Conservation (phyloP, 2,113 vertebrate genomes). For the Carassius carassius region DNA sequence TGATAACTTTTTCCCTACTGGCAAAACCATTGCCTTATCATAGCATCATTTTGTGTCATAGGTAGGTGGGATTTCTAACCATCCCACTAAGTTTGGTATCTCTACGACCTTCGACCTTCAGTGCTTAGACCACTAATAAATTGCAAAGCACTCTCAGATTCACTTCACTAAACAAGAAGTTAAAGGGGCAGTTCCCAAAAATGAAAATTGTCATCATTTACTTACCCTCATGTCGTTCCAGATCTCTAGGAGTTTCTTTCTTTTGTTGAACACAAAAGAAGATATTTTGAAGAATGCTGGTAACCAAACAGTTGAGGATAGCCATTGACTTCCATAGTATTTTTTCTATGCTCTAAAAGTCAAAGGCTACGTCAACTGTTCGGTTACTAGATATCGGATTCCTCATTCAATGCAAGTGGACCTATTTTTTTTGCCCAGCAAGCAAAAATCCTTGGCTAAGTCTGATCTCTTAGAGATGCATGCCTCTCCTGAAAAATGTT, state of each 20-base stretch:
- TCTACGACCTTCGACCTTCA: not conserved
- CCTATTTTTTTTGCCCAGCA: no score
- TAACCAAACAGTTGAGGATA: no score
- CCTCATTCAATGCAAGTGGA: not conserved
- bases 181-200: not conserved
- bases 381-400: not conserved
- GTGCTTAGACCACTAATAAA: not conserved
- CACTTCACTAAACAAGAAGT: conserved; percentile 3
- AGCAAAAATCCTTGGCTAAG: no score
- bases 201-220: no score
- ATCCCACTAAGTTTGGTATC: not conserved
- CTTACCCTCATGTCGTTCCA: no score
- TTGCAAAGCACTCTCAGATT: conserved; percentile 1
- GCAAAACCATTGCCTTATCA: not conserved
- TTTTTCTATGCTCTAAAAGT: no score
- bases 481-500: not conserved
- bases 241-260: no score
- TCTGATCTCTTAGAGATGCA: not conserved
- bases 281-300: no score
- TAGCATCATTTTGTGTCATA: not conserved
- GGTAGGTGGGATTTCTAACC: not conserved
- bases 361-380: no score
- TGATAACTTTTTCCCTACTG: not conserved
- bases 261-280: no score
- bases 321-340: no score